phyloP scores from a whole-genome alignment of 2,888 invertebrate species.

The Tetranychus piercei region DNA sequence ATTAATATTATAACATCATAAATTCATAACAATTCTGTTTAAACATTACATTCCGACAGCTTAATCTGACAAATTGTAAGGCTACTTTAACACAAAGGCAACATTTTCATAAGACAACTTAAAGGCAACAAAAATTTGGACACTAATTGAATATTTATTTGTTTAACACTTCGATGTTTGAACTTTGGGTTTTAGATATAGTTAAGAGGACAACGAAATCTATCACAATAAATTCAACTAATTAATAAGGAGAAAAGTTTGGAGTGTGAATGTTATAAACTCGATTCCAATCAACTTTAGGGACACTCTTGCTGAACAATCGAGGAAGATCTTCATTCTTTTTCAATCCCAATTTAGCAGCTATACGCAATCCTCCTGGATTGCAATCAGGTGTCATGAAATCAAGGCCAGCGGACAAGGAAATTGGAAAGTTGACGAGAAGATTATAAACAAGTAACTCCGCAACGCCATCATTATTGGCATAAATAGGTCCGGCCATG shows the following conservation, averaged over 20 bases:
- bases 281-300: conserved; percentile 22
- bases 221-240: no score
- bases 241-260: conserved; percentile 26
- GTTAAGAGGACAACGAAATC: no score
- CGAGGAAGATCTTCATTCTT: conserved; percentile 21
- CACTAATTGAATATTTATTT: no score
- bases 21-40: no score
- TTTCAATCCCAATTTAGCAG: conserved; percentile 23
- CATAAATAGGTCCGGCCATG: conserved; percentile 24
- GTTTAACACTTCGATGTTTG: no score
- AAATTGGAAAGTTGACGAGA: conserved; percentile 18
- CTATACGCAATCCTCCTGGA: conserved; percentile 21
- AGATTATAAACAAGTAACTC: conserved; percentile 19
- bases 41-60: no score
- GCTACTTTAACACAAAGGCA: no score
- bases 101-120: no score
- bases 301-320: conserved; percentile 19
- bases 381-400: conserved; percentile 25
- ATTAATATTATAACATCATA: no score
- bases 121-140: no score
- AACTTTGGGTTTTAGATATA: no score
- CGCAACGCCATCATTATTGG: conserved; percentile 20
- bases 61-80: no score
- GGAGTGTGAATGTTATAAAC: conserved; percentile 26
- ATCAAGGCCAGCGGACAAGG: conserved; percentile 17